Evolutionary conservation across 2,797 vertebrate genomes (phyloP).

Genomic region (Lycodopsis pacificus): DNA sequence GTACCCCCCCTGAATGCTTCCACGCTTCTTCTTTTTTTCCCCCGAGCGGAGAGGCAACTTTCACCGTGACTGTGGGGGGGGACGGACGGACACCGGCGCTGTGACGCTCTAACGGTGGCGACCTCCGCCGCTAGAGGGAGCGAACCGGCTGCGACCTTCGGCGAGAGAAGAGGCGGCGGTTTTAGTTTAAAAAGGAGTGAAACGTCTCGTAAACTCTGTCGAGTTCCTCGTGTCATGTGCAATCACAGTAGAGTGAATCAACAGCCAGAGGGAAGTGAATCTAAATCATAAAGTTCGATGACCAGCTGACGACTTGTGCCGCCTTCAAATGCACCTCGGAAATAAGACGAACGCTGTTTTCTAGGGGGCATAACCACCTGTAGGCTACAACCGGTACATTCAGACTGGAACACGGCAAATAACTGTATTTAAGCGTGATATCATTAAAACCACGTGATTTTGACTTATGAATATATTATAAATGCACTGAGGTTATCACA

Average conservation of each 20-base stretch:
- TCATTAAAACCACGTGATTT: neutral
- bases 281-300: neutral
- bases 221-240: accelerated
- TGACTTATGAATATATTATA: neutral
- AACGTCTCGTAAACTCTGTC: neutral
- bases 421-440: too few relatives aligned
- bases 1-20: neutral
- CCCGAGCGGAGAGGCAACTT: slow-evolving; percentile 74
- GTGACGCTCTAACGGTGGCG: slow-evolving; percentile 41
- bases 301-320: neutral
- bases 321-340: slow-evolving; percentile 54
- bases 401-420: neutral
- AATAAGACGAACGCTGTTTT: neutral
- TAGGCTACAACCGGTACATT: neutral
- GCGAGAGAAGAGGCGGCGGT: too few relatives aligned
- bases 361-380: neutral
- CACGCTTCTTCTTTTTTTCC: slow-evolving; percentile 5
- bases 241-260: neutral
- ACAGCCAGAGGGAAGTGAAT: accelerated
- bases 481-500: neutral
- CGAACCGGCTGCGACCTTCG: neutral
- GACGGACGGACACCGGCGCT: slow-evolving; percentile 55
- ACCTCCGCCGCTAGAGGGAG: slow-evolving; percentile 65
- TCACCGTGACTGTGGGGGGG: slow-evolving; percentile 57
- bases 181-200: too few relatives aligned